Base-by-base conservation (phyloP, 2,797 vertebrate genomes). In the Alcedo atthis region DNA sequence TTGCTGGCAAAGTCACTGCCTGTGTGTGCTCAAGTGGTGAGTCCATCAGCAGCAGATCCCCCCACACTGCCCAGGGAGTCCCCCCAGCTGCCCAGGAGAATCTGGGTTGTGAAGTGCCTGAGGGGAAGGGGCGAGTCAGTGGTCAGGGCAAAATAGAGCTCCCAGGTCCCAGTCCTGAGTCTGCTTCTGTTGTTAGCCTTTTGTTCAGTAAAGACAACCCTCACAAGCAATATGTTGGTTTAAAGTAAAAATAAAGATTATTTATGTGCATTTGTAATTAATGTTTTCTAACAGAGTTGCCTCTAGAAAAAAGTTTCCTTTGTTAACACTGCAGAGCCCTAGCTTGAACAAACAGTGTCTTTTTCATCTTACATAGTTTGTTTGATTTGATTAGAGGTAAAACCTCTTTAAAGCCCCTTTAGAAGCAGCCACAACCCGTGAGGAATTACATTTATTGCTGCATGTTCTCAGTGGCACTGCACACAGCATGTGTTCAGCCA, bases 1-100 rank as follows among this genome's bases (percentile, higher is more conserved):
- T 81, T 92, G 85, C 49, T 69, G 30, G 62, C 40, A 45, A 22
- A 87, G 79, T 70, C 25, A 87, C 78, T 93, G 95, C 90, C 94
- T 89, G 18, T 71, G 54, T 64, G 37, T 43, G 37, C 35, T 32
- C 7, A 54, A 51, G 28, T 15, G 12, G 10, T 85, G 93, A 81
- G 75, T 96, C 37, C 37, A 40, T 6, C 37, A 40, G 37, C 37
- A 40, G 37, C 37, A 40, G 37, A 40, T 40, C 37, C 13, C 37
- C 37, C 37, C 37, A 40, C 37, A 3, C 37, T 40, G 37, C 37
- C 14, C 37, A 40, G 37, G 37, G 13, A 37, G 37, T 37, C 37
- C 13, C 37, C 37, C 37, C 37, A 37, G 13, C 37, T 37, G 37
- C 37, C 37, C 37, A 37, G 37, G 37, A 40, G 37, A 67, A 40